Percentiles rank a stretch among this genome's conserved stretches.
These are phyloP conservation scores for Cnemophilus loriae DNA, from an alignment of 2,113 vertebrate genomes.

Conservation along the genomic window DNA sequence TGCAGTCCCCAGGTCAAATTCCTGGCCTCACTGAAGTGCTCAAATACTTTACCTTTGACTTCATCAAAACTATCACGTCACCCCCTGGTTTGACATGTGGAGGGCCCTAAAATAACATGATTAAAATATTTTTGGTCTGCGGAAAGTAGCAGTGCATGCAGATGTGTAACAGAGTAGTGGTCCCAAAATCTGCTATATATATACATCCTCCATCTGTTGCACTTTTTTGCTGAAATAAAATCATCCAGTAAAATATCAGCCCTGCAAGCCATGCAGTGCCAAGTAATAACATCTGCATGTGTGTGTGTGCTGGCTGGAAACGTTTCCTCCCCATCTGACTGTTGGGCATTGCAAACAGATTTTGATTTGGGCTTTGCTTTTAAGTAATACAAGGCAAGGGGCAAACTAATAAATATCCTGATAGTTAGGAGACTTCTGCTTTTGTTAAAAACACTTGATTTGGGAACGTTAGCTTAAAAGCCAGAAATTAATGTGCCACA, in stretches of 20 bases:
- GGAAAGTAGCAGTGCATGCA: rapidly evolving
- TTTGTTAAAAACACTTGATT: neutral
- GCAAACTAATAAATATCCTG: neutral
- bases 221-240: neutral
- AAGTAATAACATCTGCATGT: rapidly evolving
- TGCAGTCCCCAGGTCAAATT: neutral
- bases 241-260: neutral
- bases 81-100: neutral
- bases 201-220: neutral
- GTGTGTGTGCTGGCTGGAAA: neutral
- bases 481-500: neutral
- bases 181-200: neutral
- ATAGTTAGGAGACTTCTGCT: neutral
- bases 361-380: neutral
- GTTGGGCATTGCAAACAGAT: neutral
- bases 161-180: neutral
- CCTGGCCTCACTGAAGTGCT: neutral
- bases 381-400: neutral
- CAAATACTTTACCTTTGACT: neutral
- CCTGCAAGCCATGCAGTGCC: neutral
- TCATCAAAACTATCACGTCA: neutral
- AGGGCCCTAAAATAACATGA: neutral
- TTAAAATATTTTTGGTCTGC: neutral
- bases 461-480: neutral
- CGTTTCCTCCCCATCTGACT: neutral